Base-by-base conservation (phyloP, 1,140 invertebrate species). In the Agrypnia vestita region DNA sequence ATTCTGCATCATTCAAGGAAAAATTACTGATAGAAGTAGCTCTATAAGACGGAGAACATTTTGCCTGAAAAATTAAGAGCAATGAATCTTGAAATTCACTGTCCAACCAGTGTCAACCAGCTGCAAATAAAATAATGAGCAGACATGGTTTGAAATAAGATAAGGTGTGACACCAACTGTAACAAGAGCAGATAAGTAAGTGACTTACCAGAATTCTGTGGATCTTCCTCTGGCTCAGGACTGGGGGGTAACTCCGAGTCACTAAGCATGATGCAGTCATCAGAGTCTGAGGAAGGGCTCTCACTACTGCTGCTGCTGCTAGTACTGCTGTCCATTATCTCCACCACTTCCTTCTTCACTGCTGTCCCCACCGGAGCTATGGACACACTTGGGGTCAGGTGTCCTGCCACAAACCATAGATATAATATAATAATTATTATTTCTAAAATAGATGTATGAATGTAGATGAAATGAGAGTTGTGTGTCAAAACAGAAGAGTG, bases 251-350 rank as follows among this genome's bases (percentile, higher is more conserved):
- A 90, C 89, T 89, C 93, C 85, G 92, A 92, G 86, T 94, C 93
- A 15, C 94, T 94, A 46, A 95, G 87, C 80, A 96, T 92, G 82
- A 96, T 96, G 84, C 95, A 96, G 84, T 95, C 94, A 86, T 96
- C 95, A 81, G 95, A 94, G 85, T 93, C 92, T 3, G 91, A 91
- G 62, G 91, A 91, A 55, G 88, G 88, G 21, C 87, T 88, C 71
- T 88, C 88, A 13, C 87, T 86, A 51, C 88, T 88, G 47, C 88
- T 87, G 6, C 91, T 92, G 84, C 90, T 91, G 74, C 91, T 91
- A 83, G 91, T 91, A 55, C 88, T 88, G 51, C 88, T 89, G 75
- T 94, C 94, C 84, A 95, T 94, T 72, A 91, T 91, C 78, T 90
- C 91, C 69, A 91, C 90, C 80, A 92, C 91, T 85, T 92, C 88